These are phyloP conservation scores for Andrena camellia DNA, from an alignment of 2,888 invertebrate genomes.

Conservation along the genomic window DNA sequence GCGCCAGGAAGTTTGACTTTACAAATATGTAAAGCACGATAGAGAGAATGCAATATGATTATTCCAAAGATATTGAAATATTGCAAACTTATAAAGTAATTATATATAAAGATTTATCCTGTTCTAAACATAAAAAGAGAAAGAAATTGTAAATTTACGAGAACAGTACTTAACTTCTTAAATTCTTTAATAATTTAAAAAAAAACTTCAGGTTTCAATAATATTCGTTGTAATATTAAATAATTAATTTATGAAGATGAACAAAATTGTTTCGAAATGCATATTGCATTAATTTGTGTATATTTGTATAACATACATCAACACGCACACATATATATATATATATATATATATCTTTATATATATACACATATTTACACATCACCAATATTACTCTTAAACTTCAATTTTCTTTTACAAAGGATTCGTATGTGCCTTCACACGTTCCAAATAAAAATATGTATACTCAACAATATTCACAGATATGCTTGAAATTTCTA, in stretches of 20 bases:
- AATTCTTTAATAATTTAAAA: no score
- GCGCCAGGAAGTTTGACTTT: no score
- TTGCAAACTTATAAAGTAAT: no score
- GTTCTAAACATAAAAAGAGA: no score
- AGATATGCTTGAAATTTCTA: constrained; percentile 50
- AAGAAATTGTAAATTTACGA: no score
- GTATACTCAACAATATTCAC: constrained; percentile 46
- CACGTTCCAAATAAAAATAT: constrained; percentile 45
- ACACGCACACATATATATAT: constrained; percentile 27
- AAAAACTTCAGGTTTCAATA: background rate
- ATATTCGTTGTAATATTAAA: background rate
- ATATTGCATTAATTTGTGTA: constrained; percentile 38
- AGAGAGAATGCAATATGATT: no score
- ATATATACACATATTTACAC: constrained; percentile 47
- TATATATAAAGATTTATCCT: no score
- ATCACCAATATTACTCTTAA: constrained; percentile 25
- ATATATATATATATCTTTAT: constrained; percentile 43
- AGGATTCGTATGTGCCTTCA: constrained; percentile 23
- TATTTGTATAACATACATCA: constrained; percentile 54
- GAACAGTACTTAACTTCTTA: no score
- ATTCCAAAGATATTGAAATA: no score
- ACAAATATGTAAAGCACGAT: no score
- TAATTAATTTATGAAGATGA: background rate
- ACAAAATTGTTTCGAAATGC: constrained; percentile 32
- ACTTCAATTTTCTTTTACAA: constrained; percentile 27